Evolutionary conservation across 53 echinoderm and acorn worm species (phyloP).

Genomic region (Mesocentrotus franciscanus): DNA sequence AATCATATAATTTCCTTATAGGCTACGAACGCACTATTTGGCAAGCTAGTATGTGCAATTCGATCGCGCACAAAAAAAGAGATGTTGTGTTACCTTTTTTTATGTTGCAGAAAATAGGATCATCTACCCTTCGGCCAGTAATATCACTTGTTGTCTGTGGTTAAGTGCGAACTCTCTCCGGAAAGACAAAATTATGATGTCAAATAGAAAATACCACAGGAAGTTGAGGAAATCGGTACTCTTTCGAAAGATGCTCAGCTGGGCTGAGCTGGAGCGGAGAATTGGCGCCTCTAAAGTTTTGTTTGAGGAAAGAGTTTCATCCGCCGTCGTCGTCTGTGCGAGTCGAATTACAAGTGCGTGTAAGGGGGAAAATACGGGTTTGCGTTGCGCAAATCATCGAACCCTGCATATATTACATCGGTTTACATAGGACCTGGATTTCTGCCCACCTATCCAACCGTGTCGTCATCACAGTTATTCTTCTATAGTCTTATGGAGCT

Average conservation of each 20-base stretch:
- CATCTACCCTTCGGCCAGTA: background rate
- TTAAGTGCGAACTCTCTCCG: background rate
- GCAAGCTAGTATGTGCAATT: background rate
- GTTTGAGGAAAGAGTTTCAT: background rate
- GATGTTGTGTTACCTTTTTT: background rate
- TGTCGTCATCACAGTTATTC: background rate
- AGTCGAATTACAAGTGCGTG: background rate
- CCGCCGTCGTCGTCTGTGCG: background rate
- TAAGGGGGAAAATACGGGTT: background rate
- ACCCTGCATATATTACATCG: background rate
- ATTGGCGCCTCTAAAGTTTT: slow-evolving; percentile 26
- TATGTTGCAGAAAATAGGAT: background rate
- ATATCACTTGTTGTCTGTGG: background rate
- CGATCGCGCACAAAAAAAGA: background rate
- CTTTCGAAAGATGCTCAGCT: background rate
- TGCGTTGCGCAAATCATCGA: background rate
- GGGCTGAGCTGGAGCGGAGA: background rate
- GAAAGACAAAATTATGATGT: background rate
- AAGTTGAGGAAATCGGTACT: background rate
- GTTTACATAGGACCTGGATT: background rate
- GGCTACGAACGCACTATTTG: background rate
- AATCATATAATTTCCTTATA: background rate
- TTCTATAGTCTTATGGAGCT: background rate
- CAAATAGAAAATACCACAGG: slow-evolving; percentile 4
- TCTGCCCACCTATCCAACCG: background rate